Conservation (phyloP, 1,140 invertebrate species). For the Brachystomella parvula region DNA sequence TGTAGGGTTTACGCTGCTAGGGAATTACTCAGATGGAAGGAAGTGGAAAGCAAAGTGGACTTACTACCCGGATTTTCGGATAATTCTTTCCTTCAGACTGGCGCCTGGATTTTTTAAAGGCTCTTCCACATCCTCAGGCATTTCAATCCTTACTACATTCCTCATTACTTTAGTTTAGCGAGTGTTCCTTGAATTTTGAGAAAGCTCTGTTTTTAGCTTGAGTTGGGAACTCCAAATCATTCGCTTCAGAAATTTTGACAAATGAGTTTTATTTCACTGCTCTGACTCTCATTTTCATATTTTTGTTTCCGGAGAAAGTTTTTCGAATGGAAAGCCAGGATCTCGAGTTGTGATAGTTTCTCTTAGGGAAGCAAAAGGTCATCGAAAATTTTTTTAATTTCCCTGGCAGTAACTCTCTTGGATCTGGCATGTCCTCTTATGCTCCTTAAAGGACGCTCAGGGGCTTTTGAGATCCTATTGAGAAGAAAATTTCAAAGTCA, state of each 20-base stretch:
- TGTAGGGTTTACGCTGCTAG: too few species aligned
- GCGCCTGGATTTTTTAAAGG: constrained; percentile 31
- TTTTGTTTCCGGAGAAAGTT: neutral
- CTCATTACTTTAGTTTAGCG: neutral
- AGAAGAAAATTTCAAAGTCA: too few species aligned
- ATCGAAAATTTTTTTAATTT: neutral
- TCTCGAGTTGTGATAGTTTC: neutral
- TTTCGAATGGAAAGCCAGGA: too few species aligned
- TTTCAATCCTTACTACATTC: neutral
- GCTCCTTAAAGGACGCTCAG: neutral
- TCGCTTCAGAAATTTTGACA: neutral
- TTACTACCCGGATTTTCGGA: constrained; percentile 33
- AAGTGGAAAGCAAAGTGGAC: constrained; percentile 5
- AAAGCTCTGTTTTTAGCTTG: neutral
- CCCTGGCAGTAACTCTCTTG: neutral
- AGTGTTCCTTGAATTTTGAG: neutral
- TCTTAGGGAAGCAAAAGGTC: neutral
- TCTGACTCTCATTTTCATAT: neutral
- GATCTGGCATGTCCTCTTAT: too few species aligned
- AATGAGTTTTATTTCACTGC: neutral
- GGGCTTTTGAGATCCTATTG: neutral
- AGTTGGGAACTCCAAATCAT: neutral
- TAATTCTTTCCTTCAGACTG: constrained; percentile 38
- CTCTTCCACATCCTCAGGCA: neutral
- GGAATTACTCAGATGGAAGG: neutral